Percentiles rank a stretch among this genome's conserved stretches.
These are phyloP conservation scores for Notarius lentiginosus DNA, from an alignment of 2,113 vertebrate genomes.

Conservation along the genomic window DNA sequence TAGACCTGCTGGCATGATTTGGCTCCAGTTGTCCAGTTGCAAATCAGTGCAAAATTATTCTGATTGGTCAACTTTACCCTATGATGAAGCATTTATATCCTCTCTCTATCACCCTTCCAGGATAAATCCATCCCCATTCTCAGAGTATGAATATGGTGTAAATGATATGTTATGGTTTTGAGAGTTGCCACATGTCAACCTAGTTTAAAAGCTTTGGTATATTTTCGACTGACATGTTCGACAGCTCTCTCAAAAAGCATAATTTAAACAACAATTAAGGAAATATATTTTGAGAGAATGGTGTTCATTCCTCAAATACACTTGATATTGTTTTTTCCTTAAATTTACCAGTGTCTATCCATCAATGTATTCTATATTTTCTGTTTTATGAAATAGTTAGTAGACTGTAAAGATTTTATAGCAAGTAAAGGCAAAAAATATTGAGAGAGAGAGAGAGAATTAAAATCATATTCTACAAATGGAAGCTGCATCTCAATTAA, in stretches of 20 bases:
- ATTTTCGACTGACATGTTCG: not conserved
- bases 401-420: not conserved
- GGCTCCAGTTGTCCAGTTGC: no score
- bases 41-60: no score
- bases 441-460: not conserved
- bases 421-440: not conserved
- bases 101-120: not conserved
- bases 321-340: not conserved
- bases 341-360: not conserved
- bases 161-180: not conserved
- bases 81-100: no score
- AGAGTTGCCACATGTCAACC: not conserved
- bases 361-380: not conserved
- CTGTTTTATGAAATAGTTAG: not conserved
- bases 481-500: constrained; percentile 51
- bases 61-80: no score
- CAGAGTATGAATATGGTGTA: not conserved
- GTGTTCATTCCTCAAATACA: not conserved
- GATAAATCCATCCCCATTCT: not conserved
- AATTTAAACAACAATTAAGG: not conserved
- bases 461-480: constrained; percentile 46
- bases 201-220: not conserved
- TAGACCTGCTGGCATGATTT: not conserved
- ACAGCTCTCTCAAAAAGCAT: not conserved
- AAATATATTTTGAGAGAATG: not conserved